Evolutionary conservation across 2,888 invertebrate genomes (phyloP), one percentile per base, ranked within the genome.

Genomic region (Elysia crispata): DNA sequence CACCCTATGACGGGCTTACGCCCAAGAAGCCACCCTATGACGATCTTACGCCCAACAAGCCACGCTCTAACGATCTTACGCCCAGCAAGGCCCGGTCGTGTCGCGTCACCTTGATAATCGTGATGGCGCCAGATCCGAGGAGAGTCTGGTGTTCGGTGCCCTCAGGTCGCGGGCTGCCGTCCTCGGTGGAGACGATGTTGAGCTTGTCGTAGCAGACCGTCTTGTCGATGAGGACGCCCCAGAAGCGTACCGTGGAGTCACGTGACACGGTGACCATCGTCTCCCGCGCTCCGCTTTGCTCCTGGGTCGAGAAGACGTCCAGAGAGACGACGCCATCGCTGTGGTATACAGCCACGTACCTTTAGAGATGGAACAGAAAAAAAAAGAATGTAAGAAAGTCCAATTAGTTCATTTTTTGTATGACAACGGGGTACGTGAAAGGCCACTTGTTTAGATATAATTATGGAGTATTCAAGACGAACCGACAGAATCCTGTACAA

Each of bases 311-410:
- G 54, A 73, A 78, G 13, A 78, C 73, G 54, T 78, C 78, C 0
- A 70, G n/a, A 28, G 49, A 73, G 49, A 73, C 64, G 64, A 78
- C 72, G 49, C 72, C 78, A 15, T 64, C 64, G 78, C 78, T 73
- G 78, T 78, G 78, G 31, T 78, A 78, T 6, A 78, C 78, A 5
- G 78, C 78, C 3, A 78, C 78, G 33, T 78, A 78, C 50, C 78
- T 78, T 30, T n/a, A 31, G 54, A 30, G 50, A n/a, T n/a, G n/a
- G n/a, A n/a, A n/a, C n/a, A n/a, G n/a, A n/a, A n/a, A n/a, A n/a
- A n/a, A n/a, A n/a, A n/a, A n/a, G n/a, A n/a, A n/a, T n/a, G n/a
- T n/a, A n/a, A n/a, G n/a, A n/a, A n/a, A n/a, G n/a, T n/a, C n/a
- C n/a, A n/a, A n/a, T n/a, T n/a, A n/a, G n/a, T n/a, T n/a, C n/a